Evolutionary conservation across 2,888 invertebrate genomes (phyloP).

Genomic region (Aleiodes leptofemur): DNA sequence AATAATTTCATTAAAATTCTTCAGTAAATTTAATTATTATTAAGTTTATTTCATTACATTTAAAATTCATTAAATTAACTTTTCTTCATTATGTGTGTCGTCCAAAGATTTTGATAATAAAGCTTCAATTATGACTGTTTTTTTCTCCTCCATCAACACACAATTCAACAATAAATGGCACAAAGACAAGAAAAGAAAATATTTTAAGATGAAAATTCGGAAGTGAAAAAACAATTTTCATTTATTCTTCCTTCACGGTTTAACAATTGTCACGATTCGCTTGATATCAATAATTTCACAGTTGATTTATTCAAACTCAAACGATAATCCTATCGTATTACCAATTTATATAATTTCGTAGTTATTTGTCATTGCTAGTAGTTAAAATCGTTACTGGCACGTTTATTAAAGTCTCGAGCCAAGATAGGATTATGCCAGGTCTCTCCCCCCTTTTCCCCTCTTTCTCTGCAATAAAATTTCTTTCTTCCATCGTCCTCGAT

Average conservation of each 20-base stretch:
- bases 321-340: background rate
- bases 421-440: too few species aligned
- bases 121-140: background rate
- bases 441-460: too few species aligned
- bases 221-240: background rate
- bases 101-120: slow-evolving; percentile 9
- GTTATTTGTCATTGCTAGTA: background rate
- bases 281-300: background rate
- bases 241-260: background rate
- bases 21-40: background rate
- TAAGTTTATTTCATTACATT: background rate
- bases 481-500: background rate
- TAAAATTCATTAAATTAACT: slow-evolving; percentile 2
- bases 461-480: too few species aligned
- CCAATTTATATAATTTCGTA: slow-evolving; percentile 6
- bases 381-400: background rate
- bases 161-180: slow-evolving; percentile 18
- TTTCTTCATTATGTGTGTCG: background rate
- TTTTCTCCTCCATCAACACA: background rate
- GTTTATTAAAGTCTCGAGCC: background rate
- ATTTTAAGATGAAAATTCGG: background rate
- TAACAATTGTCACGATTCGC: background rate
- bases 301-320: background rate
- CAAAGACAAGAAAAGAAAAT: slow-evolving; percentile 6
- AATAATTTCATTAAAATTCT: background rate